Evolutionary conservation across 2,797 vertebrate species (phyloP), one percentile per base, ranked within the genome.

Genomic region (Echeneis naucrates): DNA sequence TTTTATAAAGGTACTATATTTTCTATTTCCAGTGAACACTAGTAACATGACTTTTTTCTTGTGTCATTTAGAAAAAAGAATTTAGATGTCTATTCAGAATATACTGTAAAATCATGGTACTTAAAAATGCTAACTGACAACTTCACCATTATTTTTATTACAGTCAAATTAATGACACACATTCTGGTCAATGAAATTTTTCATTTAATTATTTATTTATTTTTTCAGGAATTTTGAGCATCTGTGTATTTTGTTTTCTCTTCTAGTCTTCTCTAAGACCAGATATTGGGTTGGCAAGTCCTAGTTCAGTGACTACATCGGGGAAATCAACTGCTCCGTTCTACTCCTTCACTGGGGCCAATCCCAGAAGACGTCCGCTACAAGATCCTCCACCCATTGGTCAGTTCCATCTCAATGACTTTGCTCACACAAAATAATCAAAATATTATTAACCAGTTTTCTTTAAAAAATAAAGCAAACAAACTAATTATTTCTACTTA

Each of bases 301-400:
- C 97, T 30, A 95, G 90, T 64, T 93, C 96, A 23, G 92, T 95
- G 57, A 91, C 96, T 70, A 88, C 95, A 33, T 93, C 97, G 21
- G 96, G 91, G 78, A 99, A 99, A 70, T 92, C 97, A 30, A 91
- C 95, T 9, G 91, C 95, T 63, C 89, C 96, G 0, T 97, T 97
- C 85, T 99, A 95, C 83, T 92, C 97, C 0, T 98, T 97, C 82
- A 95, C 94, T 38, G 91, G 93, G 72, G 90, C 96, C 77, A 98
- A 97, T 86, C 95, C 97, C 58, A 96, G 97, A 84, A 95, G 97
- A 88, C 96, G 97, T 59, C 87, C 97, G 10, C 94, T 97, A 68
- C 97, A 95, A 86, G 97, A 98, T 64, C 93, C 96, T 9, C 53
- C 95, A 56, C 84, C 96, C 50, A 83, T 95, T 32, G 97, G 98